phyloP scores from a whole-genome alignment of 1,140 invertebrate genomes.

The Battus philenor region DNA sequence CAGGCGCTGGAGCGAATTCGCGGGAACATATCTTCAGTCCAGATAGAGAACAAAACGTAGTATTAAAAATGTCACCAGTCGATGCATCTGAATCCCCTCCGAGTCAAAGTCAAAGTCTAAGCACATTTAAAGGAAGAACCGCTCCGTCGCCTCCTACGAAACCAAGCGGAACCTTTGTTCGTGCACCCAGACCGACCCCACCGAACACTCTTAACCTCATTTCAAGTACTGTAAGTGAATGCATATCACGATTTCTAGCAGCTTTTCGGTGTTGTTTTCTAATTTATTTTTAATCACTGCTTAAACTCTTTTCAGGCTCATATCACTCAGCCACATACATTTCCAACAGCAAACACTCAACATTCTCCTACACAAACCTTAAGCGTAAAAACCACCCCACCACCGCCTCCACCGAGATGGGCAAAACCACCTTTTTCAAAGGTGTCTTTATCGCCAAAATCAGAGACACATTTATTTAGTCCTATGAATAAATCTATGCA shows the following conservation, averaged over 20 bases:
- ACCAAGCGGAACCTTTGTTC: constrained; percentile 60
- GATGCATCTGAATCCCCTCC: constrained; percentile 61
- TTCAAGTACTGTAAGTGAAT: constrained; percentile 71
- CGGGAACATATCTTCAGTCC: constrained; percentile 65
- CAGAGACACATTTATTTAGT: constrained; percentile 70
- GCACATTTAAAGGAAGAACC: constrained; percentile 78
- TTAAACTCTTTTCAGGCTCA: constrained; percentile 73
- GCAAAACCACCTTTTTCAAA: constrained; percentile 78
- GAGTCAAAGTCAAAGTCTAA: constrained; percentile 71
- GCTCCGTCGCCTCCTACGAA: constrained; percentile 73
- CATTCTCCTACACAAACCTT: constrained; percentile 59
- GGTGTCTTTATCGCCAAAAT: constrained; percentile 80
- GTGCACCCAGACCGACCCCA: constrained; percentile 85
- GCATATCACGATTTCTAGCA: constrained; percentile 18
- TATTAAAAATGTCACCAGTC: constrained; percentile 85
- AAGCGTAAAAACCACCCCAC: constrained; percentile 71
- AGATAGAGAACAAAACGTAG: constrained; percentile 82
- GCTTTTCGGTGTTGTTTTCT: constrained; percentile 35
- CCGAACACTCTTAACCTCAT: constrained; percentile 88
- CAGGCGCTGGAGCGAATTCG: constrained; percentile 53
- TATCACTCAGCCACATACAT: constrained; percentile 73
- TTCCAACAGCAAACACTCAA: constrained; percentile 56
- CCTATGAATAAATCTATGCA: constrained; percentile 70
- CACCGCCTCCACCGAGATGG: constrained; percentile 80
- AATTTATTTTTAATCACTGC: constrained; percentile 41